Evolutionary conservation across 2,113 vertebrate species (phyloP).

Genomic region (Aleadryas rufinucha): DNA sequence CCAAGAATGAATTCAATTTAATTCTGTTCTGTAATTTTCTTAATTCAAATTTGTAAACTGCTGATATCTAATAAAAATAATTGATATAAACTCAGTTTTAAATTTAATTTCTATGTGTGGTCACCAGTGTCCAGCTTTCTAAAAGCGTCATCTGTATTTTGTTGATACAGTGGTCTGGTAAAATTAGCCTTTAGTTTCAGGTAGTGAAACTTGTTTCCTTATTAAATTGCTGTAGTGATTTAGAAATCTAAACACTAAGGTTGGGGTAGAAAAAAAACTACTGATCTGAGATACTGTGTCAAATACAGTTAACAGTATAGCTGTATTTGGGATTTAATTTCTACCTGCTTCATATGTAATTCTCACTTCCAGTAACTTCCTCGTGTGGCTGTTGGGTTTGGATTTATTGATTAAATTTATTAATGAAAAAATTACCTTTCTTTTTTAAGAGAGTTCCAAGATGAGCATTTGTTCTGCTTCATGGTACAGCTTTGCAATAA

Average conservation of each 20-base stretch:
- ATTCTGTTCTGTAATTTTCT: constrained; percentile 58
- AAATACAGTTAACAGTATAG: neutral
- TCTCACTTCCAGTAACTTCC: neutral
- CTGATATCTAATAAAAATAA: constrained; percentile 57
- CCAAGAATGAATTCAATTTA: constrained; percentile 10
- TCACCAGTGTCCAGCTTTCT: neutral
- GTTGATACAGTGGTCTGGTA: neutral
- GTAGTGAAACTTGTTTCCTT: neutral
- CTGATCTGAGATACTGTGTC: neutral
- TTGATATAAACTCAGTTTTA: neutral
- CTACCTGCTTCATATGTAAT: neutral
- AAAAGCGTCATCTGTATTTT: neutral
- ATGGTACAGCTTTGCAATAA: neutral
- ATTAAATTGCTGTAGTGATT: neutral
- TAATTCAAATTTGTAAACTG: constrained; percentile 57
- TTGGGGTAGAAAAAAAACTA: neutral
- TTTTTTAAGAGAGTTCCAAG: neutral
- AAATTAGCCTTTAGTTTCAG: neutral
- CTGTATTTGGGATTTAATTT: neutral
- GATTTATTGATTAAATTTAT: neutral
- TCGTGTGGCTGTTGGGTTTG: neutral
- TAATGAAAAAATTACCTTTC: neutral
- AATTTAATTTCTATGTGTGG: neutral
- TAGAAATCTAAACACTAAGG: neutral
- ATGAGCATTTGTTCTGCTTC: neutral